Evolutionary conservation across 1,140 invertebrate species (phyloP).

Genomic region (Nasonia giraulti): DNA sequence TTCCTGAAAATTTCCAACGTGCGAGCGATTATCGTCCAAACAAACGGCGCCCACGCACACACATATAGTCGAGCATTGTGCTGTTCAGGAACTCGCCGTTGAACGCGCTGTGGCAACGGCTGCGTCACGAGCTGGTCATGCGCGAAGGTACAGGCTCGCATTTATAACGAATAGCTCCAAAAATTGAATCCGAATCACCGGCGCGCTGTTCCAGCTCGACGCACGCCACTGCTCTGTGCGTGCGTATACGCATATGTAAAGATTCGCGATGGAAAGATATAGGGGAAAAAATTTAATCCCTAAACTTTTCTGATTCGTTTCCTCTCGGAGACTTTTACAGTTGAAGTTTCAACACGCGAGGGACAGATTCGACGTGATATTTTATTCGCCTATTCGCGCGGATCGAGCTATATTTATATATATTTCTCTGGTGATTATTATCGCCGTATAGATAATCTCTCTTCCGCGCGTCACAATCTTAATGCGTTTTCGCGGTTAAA

Average conservation of each 20-base stretch:
- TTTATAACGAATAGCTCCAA: constrained; percentile 31
- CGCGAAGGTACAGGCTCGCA: constrained; percentile 26
- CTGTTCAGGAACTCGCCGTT: not conserved
- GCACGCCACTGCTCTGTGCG: not conserved
- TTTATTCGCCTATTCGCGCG: not conserved
- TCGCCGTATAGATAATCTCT: not conserved
- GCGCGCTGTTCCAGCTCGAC: constrained; percentile 28
- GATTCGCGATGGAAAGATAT: not conserved
- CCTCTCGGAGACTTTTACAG: not conserved
- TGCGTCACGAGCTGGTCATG: not conserved
- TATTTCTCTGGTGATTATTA: not conserved
- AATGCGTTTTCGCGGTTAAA: no score
- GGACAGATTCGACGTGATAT: not conserved
- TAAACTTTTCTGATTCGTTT: constrained; percentile 5
- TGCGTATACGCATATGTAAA: not conserved
- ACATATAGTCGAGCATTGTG: not conserved
- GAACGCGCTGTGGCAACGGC: not conserved
- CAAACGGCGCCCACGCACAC: not conserved
- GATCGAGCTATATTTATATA: not conserved
- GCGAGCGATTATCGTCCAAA: constrained; percentile 10
- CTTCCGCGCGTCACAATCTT: no score
- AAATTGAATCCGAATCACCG: constrained; percentile 50
- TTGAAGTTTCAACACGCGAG: not conserved
- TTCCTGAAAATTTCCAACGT: constrained; percentile 28
- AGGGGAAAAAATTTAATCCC: not conserved